phyloP scores from a whole-genome alignment of 2,113 vertebrate species.

The Ancistrus triradiatus region DNA sequence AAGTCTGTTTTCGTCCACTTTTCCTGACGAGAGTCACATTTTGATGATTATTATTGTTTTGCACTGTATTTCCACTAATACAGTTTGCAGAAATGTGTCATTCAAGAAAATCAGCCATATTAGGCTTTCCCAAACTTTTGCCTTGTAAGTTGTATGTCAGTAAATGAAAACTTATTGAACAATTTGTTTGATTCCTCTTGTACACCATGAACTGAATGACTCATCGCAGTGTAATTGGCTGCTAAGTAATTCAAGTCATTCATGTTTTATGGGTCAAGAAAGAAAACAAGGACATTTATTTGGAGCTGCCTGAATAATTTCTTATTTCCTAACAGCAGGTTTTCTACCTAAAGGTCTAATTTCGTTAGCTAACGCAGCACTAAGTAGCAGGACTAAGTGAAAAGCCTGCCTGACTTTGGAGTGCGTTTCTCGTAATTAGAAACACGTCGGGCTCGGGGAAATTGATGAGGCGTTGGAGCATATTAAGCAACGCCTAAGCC shows the following conservation, averaged over 20 bases:
- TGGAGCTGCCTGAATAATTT: neutral
- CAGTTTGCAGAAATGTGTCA: too few relatives aligned
- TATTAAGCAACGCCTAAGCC: slow-evolving; percentile 52
- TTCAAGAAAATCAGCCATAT: too few relatives aligned
- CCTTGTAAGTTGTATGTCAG: too few relatives aligned
- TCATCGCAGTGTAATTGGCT: neutral
- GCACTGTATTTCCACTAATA: too few relatives aligned
- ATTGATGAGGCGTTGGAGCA: slow-evolving; percentile 46
- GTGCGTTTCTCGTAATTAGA: slow-evolving; percentile 53
- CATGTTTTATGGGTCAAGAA: neutral
- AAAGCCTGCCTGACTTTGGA: slow-evolving; percentile 43
- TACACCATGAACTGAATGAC: too few relatives aligned
- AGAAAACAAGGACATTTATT: neutral
- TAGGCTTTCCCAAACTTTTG: too few relatives aligned
- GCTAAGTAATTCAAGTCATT: neutral
- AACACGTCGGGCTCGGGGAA: slow-evolving; percentile 54
- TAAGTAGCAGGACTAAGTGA: slow-evolving; percentile 32
- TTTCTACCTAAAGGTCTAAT: slow-evolving; percentile 33
- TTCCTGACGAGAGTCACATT: too few relatives aligned
- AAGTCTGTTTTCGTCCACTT: too few relatives aligned
- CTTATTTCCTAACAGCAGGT: neutral
- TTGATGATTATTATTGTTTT: too few relatives aligned
- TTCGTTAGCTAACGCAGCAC: slow-evolving; percentile 39
- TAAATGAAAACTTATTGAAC: too few relatives aligned
- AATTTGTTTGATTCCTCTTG: too few relatives aligned